Percentiles rank a stretch among this genome's conserved stretches.
phyloP scores from a whole-genome alignment of 2,888 invertebrate genomes.

The Trichacis sp. region DNA sequence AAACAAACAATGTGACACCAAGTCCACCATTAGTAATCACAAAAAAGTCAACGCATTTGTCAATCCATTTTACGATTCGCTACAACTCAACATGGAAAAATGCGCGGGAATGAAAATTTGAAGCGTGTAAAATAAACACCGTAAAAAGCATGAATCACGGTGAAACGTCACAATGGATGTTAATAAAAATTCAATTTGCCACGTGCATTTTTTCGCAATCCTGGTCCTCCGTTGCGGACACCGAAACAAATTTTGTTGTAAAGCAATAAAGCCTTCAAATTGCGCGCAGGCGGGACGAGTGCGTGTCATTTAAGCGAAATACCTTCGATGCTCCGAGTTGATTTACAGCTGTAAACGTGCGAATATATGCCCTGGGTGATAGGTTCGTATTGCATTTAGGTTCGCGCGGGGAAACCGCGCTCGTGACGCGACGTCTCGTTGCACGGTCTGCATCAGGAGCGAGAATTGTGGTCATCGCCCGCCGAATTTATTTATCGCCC shows the following conservation, averaged over 20 bases:
- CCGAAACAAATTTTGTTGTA: constrained; percentile 31
- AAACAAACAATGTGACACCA: no score
- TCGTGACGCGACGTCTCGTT: constrained; percentile 35
- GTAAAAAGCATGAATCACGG: not conserved
- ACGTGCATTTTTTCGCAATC: constrained; percentile 16
- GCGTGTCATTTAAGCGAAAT: constrained; percentile 66
- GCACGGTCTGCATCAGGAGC: constrained; percentile 8
- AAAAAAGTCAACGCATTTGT: no score
- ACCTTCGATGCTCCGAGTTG: constrained; percentile 64
- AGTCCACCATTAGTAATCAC: no score
- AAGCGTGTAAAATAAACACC: not conserved
- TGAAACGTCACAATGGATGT: not conserved
- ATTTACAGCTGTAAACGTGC: constrained; percentile 58
- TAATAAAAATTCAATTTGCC: constrained; percentile 19
- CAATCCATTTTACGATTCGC: no score
- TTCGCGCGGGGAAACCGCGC: constrained; percentile 35
- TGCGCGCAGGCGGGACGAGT: constrained; percentile 49
- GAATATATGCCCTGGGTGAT: constrained; percentile 28
- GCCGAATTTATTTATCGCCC: constrained; percentile 62
- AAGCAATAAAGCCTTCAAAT: constrained; percentile 17
- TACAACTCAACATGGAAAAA: no score
- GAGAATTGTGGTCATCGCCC: constrained; percentile 53
- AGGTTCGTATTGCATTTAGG: constrained; percentile 35
- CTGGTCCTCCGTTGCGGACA: constrained; percentile 23
- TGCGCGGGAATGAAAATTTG: not conserved